These are phyloP conservation scores for Epicauta chinensis DNA, from an alignment of 1,140 invertebrate species.

Conservation along the genomic window DNA sequence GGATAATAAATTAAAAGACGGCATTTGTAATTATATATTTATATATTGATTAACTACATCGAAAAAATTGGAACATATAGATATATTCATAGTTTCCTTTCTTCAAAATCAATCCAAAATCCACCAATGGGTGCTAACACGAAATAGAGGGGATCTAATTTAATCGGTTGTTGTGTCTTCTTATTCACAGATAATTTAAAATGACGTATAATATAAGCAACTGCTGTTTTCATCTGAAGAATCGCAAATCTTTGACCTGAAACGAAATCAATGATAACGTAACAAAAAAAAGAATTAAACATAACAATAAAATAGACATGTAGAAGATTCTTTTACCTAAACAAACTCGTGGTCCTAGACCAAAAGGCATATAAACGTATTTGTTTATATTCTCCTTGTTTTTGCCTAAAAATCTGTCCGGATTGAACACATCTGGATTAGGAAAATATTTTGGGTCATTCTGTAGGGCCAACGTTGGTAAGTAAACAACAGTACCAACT, in stretches of 20 bases:
- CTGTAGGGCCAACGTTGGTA: conserved; percentile 52
- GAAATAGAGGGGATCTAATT: conserved; percentile 15
- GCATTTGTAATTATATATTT: no score
- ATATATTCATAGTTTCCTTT: conserved; percentile 2
- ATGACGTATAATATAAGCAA: conserved; percentile 43
- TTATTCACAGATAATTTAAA: conserved; percentile 35
- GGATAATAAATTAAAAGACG: no score
- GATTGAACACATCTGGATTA: conserved; percentile 53
- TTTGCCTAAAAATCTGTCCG: conserved; percentile 54
- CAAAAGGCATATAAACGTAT: conserved; percentile 52
- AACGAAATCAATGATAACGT: no score
- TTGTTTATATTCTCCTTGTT: conserved; percentile 30
- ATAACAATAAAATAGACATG: conserved; percentile 49
- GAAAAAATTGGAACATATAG: no score
- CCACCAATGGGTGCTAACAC: conserved; percentile 37
- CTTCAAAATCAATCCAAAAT: conserved; percentile 40
- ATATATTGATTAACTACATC: no score
- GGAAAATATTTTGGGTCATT: conserved; percentile 48
- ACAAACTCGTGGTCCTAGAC: conserved; percentile 58
- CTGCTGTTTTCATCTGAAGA: conserved; percentile 46
- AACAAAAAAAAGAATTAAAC: no score
- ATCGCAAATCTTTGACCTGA: conserved; percentile 51
- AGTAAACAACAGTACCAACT: conserved; percentile 47
- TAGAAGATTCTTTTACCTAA: conserved; percentile 41
- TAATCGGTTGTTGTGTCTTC: conserved; percentile 26